These are phyloP conservation scores for Tinamus guttatus DNA, from an alignment of 2,113 vertebrate species.

Conservation along the genomic window DNA sequence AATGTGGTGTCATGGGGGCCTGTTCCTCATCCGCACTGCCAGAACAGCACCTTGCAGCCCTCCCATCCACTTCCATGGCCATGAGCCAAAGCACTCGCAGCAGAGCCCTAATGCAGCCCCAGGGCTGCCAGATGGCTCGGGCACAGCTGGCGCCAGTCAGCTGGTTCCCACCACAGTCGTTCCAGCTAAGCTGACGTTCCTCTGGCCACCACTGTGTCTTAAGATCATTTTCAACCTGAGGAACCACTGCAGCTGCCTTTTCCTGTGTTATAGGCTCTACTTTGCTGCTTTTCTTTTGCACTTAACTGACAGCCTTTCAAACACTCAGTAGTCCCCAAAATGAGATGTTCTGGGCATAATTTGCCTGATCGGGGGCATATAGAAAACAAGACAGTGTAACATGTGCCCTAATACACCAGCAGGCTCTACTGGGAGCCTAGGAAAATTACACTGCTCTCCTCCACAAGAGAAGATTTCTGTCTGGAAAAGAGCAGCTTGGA, in stretches of 20 bases:
- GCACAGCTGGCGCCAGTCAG: fast-evolving
- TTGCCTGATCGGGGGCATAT: not conserved
- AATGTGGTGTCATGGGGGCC: not conserved
- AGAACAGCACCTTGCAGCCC: not conserved
- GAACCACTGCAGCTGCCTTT: not conserved
- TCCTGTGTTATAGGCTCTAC: not conserved
- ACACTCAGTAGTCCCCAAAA: not conserved
- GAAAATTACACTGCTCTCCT: not conserved
- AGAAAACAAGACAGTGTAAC: not conserved
- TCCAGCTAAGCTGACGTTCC: not conserved
- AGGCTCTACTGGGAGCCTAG: not conserved
- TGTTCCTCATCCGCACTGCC: not conserved
- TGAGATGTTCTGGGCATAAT: not conserved
- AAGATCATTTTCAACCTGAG: not conserved
- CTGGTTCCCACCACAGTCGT: not conserved
- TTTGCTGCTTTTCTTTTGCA: not conserved
- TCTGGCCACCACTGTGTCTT: not conserved
- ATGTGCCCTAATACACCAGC: not conserved
- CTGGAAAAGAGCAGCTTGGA: not conserved
- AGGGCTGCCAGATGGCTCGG: not conserved
- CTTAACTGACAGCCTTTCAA: not conserved
- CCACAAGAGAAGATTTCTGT: not conserved
- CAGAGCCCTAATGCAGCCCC: not conserved
- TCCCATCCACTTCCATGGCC: not conserved
- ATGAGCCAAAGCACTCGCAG: not conserved